These are phyloP conservation scores for Nipponia nippon DNA, from an alignment of 2,113 vertebrate genomes.

Conservation along the genomic window DNA sequence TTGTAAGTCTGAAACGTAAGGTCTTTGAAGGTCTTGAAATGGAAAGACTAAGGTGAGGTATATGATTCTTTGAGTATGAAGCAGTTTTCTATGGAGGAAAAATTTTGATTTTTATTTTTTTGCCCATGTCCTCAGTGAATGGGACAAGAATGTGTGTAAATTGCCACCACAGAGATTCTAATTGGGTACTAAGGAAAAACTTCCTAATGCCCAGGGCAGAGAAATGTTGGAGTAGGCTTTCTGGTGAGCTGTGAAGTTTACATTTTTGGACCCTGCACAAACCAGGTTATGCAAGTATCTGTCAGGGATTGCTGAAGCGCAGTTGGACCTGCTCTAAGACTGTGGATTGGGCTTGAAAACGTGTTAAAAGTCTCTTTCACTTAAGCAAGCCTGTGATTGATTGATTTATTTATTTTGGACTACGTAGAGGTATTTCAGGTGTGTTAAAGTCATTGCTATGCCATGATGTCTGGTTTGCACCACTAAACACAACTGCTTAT, in stretches of 20 bases:
- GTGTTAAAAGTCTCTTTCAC: not conserved
- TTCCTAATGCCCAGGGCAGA: not conserved
- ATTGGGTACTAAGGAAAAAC: not conserved
- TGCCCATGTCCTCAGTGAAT: not conserved
- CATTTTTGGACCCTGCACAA: not conserved
- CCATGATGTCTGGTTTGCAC: not conserved
- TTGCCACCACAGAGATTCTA: not conserved
- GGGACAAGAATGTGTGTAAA: not conserved
- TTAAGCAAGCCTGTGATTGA: not conserved
- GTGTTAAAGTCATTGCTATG: not conserved
- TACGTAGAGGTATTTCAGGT: not conserved
- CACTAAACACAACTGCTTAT: not conserved
- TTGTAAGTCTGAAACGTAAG: fast-evolving
- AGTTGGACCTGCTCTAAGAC: not conserved
- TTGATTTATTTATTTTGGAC: not conserved
- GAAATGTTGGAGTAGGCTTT: not conserved
- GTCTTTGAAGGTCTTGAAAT: not conserved
- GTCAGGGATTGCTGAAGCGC: not conserved
- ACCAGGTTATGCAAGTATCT: not conserved
- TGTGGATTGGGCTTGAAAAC: not conserved
- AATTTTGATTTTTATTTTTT: not conserved
- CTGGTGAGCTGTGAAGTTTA: not conserved
- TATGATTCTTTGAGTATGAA: not conserved
- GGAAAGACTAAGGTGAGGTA: not conserved
- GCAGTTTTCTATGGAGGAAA: not conserved